These are phyloP conservation scores for Patella vulgata DNA, from an alignment of 1,140 invertebrate species.

Conservation along the genomic window DNA sequence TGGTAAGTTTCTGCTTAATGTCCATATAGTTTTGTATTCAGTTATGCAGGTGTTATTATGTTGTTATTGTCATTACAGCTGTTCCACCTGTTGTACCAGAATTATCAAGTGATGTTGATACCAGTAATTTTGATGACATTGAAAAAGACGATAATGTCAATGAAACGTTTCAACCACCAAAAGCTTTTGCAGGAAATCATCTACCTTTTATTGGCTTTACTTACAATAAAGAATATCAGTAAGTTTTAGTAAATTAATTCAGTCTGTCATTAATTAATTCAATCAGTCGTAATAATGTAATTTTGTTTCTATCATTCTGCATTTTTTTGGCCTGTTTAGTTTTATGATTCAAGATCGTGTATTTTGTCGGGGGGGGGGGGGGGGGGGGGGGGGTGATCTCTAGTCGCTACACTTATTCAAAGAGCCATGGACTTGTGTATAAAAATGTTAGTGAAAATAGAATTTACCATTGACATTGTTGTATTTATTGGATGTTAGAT, in stretches of 20 bases:
- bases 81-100: conserved; percentile 97
- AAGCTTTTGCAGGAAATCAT: conserved; percentile 98
- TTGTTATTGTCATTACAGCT: conserved; percentile 63
- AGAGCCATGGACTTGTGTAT: too few species aligned
- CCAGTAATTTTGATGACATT: conserved; percentile 98
- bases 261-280: background rate
- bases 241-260: conserved; percentile 27
- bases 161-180: conserved; percentile 88
- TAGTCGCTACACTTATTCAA: too few species aligned
- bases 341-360: too few species aligned
- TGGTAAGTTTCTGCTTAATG: too few species aligned
- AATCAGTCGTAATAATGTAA: background rate
- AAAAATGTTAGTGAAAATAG: too few species aligned
- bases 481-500: too few species aligned
- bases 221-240: conserved; percentile 73
- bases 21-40: too few species aligned
- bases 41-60: too few species aligned
- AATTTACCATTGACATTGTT: too few species aligned
- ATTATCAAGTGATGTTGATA: conserved; percentile 94
- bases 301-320: background rate
- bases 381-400: too few species aligned
- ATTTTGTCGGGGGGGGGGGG: too few species aligned
- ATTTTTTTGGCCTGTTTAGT: background rate
- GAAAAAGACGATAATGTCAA: conserved; percentile 73
- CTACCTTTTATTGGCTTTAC: conserved; percentile 99